A percentile compares a stretch with the other conserved stretches of the same genome.
Evolutionary conservation across 2,888 invertebrate species (phyloP).

Genomic region (Polietes domitor): DNA sequence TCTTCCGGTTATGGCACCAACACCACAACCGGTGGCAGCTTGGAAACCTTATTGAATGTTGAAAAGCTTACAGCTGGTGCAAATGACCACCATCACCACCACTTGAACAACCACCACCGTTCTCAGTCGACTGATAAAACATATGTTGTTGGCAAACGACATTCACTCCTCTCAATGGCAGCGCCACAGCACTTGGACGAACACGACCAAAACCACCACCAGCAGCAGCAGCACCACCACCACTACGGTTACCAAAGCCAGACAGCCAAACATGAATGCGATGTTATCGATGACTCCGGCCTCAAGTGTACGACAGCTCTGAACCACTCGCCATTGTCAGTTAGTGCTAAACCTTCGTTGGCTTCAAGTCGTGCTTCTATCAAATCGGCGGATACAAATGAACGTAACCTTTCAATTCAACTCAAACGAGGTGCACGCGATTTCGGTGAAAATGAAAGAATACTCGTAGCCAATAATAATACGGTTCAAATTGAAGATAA

Average conservation of each 20-base stretch:
- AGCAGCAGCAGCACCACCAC: constrained; percentile 48
- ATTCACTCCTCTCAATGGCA: constrained; percentile 58
- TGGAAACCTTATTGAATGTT: constrained; percentile 72
- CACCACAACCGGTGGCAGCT: constrained; percentile 72
- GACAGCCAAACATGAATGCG: constrained; percentile 42
- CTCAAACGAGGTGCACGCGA: constrained; percentile 6
- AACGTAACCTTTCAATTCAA: neutral
- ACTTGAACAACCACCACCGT: constrained; percentile 45
- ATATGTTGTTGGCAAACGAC: constrained; percentile 60
- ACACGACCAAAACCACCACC: constrained; percentile 54
- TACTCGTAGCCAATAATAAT: constrained; percentile 5
- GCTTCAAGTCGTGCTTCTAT: constrained; percentile 70
- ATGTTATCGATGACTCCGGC: constrained; percentile 62
- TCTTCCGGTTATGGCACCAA: constrained; percentile 76
- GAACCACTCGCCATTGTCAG: constrained; percentile 71
- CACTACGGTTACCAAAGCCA: constrained; percentile 50
- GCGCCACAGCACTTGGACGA: constrained; percentile 44
- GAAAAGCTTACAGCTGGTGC: constrained; percentile 66
- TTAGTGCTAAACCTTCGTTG: constrained; percentile 76
- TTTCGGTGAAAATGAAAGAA: constrained; percentile 53
- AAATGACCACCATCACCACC: constrained; percentile 66
- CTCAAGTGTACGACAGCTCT: constrained; percentile 56
- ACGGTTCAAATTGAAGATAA: constrained; percentile 10
- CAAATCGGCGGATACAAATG: constrained; percentile 63
- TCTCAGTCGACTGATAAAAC: constrained; percentile 54